Evolutionary conservation across 2,888 invertebrate species (phyloP).

Genomic region (Galerucella calmariensis): DNA sequence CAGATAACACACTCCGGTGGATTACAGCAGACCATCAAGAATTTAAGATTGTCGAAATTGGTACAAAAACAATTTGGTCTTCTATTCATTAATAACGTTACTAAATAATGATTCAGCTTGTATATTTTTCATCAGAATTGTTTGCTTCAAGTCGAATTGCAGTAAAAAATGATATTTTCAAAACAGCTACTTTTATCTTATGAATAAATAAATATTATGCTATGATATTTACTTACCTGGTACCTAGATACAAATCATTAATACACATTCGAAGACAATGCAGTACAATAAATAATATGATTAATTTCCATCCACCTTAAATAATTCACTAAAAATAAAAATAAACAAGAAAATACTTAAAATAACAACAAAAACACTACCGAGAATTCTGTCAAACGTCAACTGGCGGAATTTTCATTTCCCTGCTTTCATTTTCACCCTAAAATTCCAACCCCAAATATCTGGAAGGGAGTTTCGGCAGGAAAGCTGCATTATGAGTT

Average conservation of each 20-base stretch:
- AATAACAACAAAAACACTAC: slow-evolving; percentile 48
- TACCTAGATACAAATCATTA: background rate
- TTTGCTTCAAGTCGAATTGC: too few species aligned
- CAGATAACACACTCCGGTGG: too few species aligned
- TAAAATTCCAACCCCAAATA: slow-evolving; percentile 37
- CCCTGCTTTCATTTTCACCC: slow-evolving; percentile 46
- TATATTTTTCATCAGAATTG: too few species aligned
- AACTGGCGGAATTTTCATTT: slow-evolving; percentile 48
- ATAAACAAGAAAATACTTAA: slow-evolving; percentile 42
- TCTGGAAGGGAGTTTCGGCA: slow-evolving; percentile 8
- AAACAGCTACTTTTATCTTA: background rate
- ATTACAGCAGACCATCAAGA: too few species aligned
- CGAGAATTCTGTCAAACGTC: slow-evolving; percentile 43
- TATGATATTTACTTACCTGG: slow-evolving; percentile 7
- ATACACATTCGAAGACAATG: background rate
- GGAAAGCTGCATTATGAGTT: background rate
- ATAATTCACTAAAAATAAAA: slow-evolving; percentile 17
- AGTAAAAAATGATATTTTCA: too few species aligned
- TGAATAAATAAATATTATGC: slow-evolving; percentile 1
- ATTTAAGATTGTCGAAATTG: too few species aligned
- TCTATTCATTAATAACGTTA: too few species aligned
- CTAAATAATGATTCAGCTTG: too few species aligned
- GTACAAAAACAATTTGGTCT: too few species aligned
- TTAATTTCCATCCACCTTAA: background rate
- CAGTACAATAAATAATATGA: background rate